Evolutionary conservation across 2,113 vertebrate species (phyloP), one percentile per base, ranked within the genome.

Genomic region (Sakesphorus luctuosus): DNA sequence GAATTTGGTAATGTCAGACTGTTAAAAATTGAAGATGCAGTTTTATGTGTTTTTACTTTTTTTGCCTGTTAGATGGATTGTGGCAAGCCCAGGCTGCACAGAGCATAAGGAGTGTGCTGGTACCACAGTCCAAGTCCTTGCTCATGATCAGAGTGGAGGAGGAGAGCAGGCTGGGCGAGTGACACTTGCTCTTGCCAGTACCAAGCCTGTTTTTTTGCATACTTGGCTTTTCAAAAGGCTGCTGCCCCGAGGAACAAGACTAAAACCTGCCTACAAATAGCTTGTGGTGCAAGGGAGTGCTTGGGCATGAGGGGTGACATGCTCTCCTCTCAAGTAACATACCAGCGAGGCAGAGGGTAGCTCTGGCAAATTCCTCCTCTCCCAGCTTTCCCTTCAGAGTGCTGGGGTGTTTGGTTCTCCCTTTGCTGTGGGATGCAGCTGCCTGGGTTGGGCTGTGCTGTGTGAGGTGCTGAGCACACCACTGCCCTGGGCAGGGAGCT

Each of bases 161-260:
- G 86, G 36, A 85, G 72, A 88, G 93, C 87, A 77, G 76, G 90
- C 90, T 75, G 90, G 75, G 76, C 92, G 46, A 84, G 89, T 56
- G 80, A 14, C 25, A 6, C 86, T 83, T 58, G 84, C 66, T 83
- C 46, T 80, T 76, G 68, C 43, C 38, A 31, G 35, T 56, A 31
- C 55, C 31, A 17, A 84, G 86, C 83, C 83, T 84, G 65, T 82
- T 78, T 67, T 68, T 44, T 93, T 72, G 38, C 86, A n/a, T 84
- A 69, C 35, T 38, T 87, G 73, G 9, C 72, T 90, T 89, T 89
- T 78, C 26, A 80, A 79, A 65, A 13, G 65, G 21, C 65, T 67
- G 63, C 36, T 89, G 61, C 68, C 79, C n/a, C 0, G 0, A 58
- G 92, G 56, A 84, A 5, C 49, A 25, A 65, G 25, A 50, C 61